Percentiles rank a stretch among this genome's conserved stretches.
Evolutionary conservation across 2,797 vertebrate species (phyloP).

Genomic region (Pempheris klunzingeri): DNA sequence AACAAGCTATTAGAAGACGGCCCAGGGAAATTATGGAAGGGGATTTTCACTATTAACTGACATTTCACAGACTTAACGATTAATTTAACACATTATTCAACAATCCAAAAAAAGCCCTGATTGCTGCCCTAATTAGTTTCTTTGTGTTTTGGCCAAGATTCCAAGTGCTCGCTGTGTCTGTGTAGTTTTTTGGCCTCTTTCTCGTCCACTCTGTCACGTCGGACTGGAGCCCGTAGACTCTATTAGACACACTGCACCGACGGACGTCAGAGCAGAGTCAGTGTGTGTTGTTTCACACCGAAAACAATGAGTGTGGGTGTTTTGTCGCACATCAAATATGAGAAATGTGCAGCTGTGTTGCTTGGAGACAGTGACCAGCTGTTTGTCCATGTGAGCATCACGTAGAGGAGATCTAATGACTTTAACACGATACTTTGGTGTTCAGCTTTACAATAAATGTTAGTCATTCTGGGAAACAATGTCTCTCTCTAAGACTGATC

Average conservation of each 20-base stretch:
- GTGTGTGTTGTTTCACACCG: neutral
- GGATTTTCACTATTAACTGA: neutral
- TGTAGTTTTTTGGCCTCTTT: too few species aligned
- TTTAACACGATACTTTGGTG: too few species aligned
- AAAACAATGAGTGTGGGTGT: neutral
- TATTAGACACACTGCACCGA: neutral
- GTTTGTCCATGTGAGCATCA: neutral
- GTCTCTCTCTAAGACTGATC: too few species aligned
- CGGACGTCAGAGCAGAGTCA: neutral
- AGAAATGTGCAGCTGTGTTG: neutral
- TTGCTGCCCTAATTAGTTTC: conserved; percentile 11
- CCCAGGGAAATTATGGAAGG: neutral
- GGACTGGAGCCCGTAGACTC: too few species aligned
- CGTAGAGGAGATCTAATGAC: neutral
- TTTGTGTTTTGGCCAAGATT: neutral
- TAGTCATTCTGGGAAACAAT: too few species aligned
- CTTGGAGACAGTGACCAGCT: neutral
- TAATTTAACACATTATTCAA: conserved; percentile 24
- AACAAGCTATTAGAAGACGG: neutral
- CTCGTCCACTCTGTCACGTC: too few species aligned
- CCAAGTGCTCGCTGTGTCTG: neutral
- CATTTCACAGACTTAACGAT: neutral
- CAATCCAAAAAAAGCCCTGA: neutral
- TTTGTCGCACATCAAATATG: neutral
- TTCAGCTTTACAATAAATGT: too few species aligned